Conservation (phyloP, 2,113 vertebrate species). For the Rhynchomys soricoides region DNA sequence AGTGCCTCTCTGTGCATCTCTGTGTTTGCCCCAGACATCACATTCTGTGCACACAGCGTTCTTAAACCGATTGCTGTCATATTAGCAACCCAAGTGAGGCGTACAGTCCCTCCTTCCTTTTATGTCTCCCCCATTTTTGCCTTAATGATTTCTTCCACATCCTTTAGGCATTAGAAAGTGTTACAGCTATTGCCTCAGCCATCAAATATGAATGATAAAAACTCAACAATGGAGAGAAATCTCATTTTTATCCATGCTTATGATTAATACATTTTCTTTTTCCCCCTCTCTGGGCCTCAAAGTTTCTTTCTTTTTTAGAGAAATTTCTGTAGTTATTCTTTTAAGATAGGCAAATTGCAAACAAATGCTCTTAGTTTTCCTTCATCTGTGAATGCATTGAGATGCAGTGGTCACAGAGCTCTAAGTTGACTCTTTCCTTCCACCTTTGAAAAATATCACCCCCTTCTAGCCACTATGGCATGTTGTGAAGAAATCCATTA, state of each 20-base stretch:
- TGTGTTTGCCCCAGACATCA: background rate
- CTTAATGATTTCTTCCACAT: background rate
- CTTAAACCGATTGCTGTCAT: background rate
- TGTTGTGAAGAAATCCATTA: background rate
- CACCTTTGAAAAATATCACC: background rate
- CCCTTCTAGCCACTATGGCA: background rate
- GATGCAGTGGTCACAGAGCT: background rate
- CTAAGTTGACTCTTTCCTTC: background rate
- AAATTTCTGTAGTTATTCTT: background rate
- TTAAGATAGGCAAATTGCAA: background rate
- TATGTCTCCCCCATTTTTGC: background rate
- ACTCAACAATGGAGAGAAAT: background rate
- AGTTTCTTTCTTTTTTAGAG: background rate
- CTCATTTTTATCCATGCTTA: background rate
- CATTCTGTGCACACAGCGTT: background rate
- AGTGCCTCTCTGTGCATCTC: background rate
- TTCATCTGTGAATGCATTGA: background rate
- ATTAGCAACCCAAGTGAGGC: background rate
- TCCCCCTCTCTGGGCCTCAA: background rate
- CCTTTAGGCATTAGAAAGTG: background rate
- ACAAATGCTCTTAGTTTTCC: background rate
- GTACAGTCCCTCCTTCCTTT: background rate
- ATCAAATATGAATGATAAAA: conserved; percentile 19
- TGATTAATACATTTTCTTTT: background rate
- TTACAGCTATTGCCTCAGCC: background rate